A percentile compares a stretch with the other conserved stretches of the same genome.
phyloP scores from a whole-genome alignment of 2,888 invertebrate genomes.

The Ceramica pisi region DNA sequence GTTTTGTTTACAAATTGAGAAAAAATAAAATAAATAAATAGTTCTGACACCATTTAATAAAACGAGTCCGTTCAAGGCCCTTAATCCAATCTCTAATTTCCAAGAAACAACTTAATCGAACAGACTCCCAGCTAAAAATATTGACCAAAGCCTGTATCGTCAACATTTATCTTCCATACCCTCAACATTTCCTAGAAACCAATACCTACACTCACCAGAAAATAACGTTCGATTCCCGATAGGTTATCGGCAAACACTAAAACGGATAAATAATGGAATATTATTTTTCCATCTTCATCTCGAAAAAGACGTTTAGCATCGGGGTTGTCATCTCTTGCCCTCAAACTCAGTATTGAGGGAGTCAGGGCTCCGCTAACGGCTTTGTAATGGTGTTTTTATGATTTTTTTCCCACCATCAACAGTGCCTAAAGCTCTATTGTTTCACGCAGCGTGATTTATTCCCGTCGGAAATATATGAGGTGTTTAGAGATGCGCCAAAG shows the following conservation, averaged over 20 bases:
- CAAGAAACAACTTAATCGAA: neutral
- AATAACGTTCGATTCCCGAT: constrained; percentile 37
- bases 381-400: constrained; percentile 82
- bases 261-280: constrained; percentile 61
- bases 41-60: too few relatives aligned
- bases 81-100: neutral
- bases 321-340: constrained; percentile 37
- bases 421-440: constrained; percentile 74
- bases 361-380: constrained; percentile 74
- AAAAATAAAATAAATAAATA: too few relatives aligned
- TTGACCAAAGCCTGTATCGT: neutral
- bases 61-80: neutral
- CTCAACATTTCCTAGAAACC: neutral
- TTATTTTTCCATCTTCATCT: constrained; percentile 65
- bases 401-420: constrained; percentile 72
- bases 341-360: constrained; percentile 58
- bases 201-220: constrained; percentile 14
- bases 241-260: constrained; percentile 64
- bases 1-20: too few relatives aligned
- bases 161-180: constrained; percentile 35
- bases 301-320: constrained; percentile 62
- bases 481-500: constrained; percentile 71
- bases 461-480: constrained; percentile 73
- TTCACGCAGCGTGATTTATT: constrained; percentile 78
- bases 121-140: neutral